Evolutionary conservation across 1,140 invertebrate genomes (phyloP).

Genomic region (Eupeodes corollae): DNA sequence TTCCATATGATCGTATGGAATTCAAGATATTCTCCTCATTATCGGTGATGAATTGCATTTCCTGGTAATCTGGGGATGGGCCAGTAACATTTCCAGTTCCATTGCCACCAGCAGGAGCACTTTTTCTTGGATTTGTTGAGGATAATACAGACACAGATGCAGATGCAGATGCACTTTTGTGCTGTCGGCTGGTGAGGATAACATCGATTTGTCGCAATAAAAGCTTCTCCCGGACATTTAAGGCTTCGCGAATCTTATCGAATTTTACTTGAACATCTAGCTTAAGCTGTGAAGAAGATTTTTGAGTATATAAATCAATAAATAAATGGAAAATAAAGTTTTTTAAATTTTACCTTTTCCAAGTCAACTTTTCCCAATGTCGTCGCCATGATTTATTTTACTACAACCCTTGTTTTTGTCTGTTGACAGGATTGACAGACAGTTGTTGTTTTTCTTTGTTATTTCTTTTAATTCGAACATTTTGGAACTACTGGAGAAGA

Average conservation of each 20-base stretch:
- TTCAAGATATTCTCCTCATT: conserved; percentile 34
- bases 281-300: conserved; percentile 35
- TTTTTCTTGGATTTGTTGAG: not conserved
- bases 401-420: too few species aligned
- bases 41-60: conserved; percentile 33
- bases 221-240: conserved; percentile 42
- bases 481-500: too few species aligned
- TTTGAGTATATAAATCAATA: too few species aligned
- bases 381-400: too few species aligned
- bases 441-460: too few species aligned
- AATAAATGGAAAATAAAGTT: too few species aligned
- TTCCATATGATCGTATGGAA: conserved; percentile 40
- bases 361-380: too few species aligned
- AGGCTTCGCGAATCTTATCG: conserved; percentile 34
- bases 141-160: too few species aligned
- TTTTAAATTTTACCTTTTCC: too few species aligned
- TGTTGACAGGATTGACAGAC: too few species aligned
- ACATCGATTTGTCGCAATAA: conserved; percentile 44
- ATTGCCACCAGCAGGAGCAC: conserved; percentile 11
- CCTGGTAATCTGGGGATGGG: conserved; percentile 2
- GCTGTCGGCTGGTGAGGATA: conserved; percentile 39
- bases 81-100: conserved; percentile 24
- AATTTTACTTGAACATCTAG: conserved; percentile 39
- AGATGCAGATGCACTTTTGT: not conserved
- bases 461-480: too few species aligned